Base-by-base conservation (phyloP, 1,140 invertebrate species). In the Danaus melanippus region DNA sequence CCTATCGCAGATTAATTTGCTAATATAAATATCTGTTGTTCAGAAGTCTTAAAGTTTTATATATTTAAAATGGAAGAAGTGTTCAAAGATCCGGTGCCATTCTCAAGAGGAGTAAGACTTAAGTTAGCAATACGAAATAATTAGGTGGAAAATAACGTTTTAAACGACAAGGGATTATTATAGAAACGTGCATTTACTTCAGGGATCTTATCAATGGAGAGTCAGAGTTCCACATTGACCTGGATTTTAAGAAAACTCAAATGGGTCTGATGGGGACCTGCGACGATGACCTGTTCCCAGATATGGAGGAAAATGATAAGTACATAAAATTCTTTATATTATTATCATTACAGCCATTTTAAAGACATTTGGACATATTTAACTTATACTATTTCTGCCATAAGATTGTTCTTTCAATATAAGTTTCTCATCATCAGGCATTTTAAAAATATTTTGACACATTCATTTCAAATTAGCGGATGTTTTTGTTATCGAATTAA, bases 51-150 rank as follows among this genome's bases (percentile, higher is more conserved):
- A 32, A 32, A 32, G 7, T 8, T 32, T 48, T 8, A 48, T 8
- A 48, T 40, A 17, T 15, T 8, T 44, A 66, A 56, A 57, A 79
- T 77, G 74, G 73, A 71, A 8, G 62, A 69, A 41, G 52, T 64
- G 8, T 72, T 67, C 41, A 60, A 75, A 52, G 69, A 75, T 50
- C 70, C 73, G 4, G 67, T 76, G 1, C 71, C 67, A 21, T 52
- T 81, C 46, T 74, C 74, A 1, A 71, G 76, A 64, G 78, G 78
- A 41, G 73, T 81, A 17, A 74, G 70, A 47, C 50, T 81, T 9
- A 66, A 62, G 78, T 81, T 57, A 69, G 66, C 66, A 39, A n/a
- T 46, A n/a, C 42, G 12, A 6, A 10, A 15, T 40, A 48, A 32
- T 9, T 45, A 8, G 49, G 17, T 32, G 15, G 45, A 41, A 46